A percentile compares a stretch with the other conserved stretches of the same genome.
Conservation (phyloP, 2,113 vertebrate species). For the Podiceps cristatus region DNA sequence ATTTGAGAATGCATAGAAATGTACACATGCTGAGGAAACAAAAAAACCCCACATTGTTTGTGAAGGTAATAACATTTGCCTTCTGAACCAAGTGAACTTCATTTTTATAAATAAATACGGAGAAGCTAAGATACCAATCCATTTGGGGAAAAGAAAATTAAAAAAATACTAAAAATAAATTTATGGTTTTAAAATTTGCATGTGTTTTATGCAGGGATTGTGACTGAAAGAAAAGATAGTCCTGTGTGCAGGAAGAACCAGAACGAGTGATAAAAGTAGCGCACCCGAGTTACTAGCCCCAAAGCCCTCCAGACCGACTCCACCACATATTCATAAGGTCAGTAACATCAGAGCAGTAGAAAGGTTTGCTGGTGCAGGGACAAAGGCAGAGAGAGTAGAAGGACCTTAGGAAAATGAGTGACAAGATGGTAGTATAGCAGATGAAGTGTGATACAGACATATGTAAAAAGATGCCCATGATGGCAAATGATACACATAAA, state of each 20-base stretch:
- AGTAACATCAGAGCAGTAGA: background rate
- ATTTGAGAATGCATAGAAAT: background rate
- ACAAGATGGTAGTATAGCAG: background rate
- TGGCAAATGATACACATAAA: fast-evolving
- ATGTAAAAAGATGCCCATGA: background rate
- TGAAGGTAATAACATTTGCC: background rate
- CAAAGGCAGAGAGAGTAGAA: background rate
- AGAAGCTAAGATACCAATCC: background rate
- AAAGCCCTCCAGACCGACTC: background rate
- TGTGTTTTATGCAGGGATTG: background rate
- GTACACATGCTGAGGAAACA: background rate
- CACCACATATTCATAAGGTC: background rate
- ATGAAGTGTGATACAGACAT: background rate
- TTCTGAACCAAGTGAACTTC: background rate
- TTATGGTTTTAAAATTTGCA: background rate
- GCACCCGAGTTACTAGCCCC: background rate
- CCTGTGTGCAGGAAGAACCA: background rate
- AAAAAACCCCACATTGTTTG: background rate
- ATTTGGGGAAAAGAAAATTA: background rate
- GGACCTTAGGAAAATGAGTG: background rate
- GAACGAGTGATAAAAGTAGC: background rate
- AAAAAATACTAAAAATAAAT: background rate
- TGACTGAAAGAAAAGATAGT: background rate
- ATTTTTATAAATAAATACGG: background rate
- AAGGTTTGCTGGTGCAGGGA: background rate